Conservation (phyloP, 2,113 vertebrate species). For the Corvus moneduloides region DNA sequence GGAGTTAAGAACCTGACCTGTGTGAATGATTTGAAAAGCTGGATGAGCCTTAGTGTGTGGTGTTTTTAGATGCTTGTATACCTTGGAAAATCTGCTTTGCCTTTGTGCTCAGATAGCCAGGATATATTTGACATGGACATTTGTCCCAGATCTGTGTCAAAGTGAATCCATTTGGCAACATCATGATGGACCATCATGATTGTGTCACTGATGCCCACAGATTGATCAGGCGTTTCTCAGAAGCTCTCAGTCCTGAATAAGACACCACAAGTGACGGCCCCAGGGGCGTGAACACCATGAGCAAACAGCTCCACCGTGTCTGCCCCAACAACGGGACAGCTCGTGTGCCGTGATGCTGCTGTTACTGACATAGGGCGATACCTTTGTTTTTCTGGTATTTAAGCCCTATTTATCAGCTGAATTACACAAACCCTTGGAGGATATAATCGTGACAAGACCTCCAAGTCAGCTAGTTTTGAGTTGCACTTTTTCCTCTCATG, state of each 20-base stretch:
- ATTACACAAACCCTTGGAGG: background rate
- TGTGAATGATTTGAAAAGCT: background rate
- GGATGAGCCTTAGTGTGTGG: background rate
- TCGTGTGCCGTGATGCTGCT: background rate
- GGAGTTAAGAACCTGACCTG: background rate
- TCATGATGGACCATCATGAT: rapidly evolving
- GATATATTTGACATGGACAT: background rate
- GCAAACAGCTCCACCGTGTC: background rate
- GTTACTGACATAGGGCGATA: background rate
- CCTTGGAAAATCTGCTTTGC: background rate
- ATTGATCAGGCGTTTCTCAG: background rate
- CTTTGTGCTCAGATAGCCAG: background rate
- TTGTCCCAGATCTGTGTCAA: background rate
- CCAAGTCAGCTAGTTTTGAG: background rate
- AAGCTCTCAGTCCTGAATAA: background rate
- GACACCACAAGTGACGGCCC: background rate
- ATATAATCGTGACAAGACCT: background rate
- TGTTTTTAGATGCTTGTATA: background rate
- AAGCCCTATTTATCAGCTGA: background rate
- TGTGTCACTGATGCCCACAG: background rate
- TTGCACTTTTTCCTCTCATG: background rate
- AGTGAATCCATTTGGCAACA: background rate
- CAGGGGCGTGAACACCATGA: background rate
- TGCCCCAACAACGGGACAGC: background rate
- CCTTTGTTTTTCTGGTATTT: background rate